These are phyloP conservation scores for Netelia melanura DNA, from an alignment of 2,888 invertebrate genomes.

Conservation along the genomic window DNA sequence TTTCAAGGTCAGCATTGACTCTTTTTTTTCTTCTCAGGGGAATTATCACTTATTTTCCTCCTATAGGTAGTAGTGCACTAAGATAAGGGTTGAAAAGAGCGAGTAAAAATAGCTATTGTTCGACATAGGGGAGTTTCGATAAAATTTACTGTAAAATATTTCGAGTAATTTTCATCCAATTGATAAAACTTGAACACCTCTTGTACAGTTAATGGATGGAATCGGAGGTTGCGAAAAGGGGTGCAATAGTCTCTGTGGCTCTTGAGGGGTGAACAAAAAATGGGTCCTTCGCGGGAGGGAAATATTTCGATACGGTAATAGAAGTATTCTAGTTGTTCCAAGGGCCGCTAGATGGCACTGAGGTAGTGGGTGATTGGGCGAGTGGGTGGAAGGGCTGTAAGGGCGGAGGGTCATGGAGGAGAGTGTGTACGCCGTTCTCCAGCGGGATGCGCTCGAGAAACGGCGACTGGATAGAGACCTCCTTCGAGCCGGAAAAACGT, in stretches of 20 bases:
- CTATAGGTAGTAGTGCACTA: too few species aligned
- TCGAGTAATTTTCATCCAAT: too few species aligned
- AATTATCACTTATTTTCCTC: too few species aligned
- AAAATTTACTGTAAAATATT: too few species aligned
- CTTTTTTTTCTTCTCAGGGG: too few species aligned
- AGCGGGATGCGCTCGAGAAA: slow-evolving; percentile 62
- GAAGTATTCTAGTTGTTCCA: neutral
- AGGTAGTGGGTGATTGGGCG: slow-evolving; percentile 44
- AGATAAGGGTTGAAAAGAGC: too few species aligned
- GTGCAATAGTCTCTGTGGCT: slow-evolving; percentile 3
- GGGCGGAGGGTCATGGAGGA: slow-evolving; percentile 23
- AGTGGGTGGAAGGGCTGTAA: slow-evolving; percentile 25
- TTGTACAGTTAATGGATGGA: neutral
- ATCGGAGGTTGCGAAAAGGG: slow-evolving; percentile 2
- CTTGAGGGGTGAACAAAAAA: slow-evolving; percentile 20
- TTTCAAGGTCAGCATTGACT: too few species aligned
- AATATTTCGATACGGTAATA: neutral
- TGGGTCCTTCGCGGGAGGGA: neutral
- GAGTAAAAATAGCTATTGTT: too few species aligned
- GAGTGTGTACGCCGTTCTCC: slow-evolving; percentile 46
- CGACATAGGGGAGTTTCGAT: too few species aligned
- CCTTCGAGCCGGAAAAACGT: slow-evolving; percentile 70
- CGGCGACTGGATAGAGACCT: slow-evolving; percentile 67
- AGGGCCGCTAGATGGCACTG: slow-evolving; percentile 27
- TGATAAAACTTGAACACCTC: neutral